Evolutionary conservation across 2,797 vertebrate genomes (phyloP).

Genomic region (Melanotaenia maccullochi): DNA sequence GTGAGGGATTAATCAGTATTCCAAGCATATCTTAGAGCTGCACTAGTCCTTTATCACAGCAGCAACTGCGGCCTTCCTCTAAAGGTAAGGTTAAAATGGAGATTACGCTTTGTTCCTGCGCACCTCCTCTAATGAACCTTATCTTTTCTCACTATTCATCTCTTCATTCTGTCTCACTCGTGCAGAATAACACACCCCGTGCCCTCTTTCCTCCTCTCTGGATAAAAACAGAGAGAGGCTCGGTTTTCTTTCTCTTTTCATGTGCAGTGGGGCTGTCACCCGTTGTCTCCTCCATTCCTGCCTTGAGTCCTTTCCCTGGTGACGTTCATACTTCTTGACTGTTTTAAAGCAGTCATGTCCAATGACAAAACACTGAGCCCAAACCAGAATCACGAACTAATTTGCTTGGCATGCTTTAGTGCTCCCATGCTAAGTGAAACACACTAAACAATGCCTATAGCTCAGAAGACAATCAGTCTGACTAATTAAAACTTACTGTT

Average conservation of each 20-base stretch:
- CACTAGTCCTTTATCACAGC: slow-evolving; percentile 73
- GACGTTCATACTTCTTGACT: slow-evolving; percentile 24
- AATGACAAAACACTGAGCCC: slow-evolving; percentile 4
- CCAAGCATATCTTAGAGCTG: slow-evolving; percentile 53
- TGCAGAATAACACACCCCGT: slow-evolving; percentile 49
- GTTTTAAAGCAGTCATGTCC: slow-evolving; percentile 4
- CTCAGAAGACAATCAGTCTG: slow-evolving; percentile 13
- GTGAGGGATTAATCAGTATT: slow-evolving; percentile 77
- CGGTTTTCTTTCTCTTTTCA: slow-evolving; percentile 42
- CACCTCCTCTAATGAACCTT: slow-evolving; percentile 80
- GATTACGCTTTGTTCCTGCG: slow-evolving; percentile 77
- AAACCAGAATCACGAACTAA: slow-evolving; percentile 2
- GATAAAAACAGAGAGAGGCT: slow-evolving; percentile 49
- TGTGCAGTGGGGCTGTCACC: slow-evolving; percentile 38
- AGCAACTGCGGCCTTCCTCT: slow-evolving; percentile 65
- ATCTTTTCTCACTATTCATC: slow-evolving; percentile 71
- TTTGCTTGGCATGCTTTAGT: slow-evolving; percentile 7
- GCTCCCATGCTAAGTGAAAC: slow-evolving; percentile 9
- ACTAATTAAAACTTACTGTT: slow-evolving; percentile 26
- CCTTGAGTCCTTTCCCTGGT: slow-evolving; percentile 39
- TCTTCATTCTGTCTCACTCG: slow-evolving; percentile 61
- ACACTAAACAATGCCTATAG: slow-evolving; percentile 14
- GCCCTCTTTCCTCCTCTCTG: slow-evolving; percentile 42
- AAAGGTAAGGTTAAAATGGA: slow-evolving; percentile 83
- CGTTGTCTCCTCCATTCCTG: slow-evolving; percentile 50